Evolutionary conservation across 2,113 vertebrate genomes (phyloP).

Genomic region (Pardalotus punctatus): DNA sequence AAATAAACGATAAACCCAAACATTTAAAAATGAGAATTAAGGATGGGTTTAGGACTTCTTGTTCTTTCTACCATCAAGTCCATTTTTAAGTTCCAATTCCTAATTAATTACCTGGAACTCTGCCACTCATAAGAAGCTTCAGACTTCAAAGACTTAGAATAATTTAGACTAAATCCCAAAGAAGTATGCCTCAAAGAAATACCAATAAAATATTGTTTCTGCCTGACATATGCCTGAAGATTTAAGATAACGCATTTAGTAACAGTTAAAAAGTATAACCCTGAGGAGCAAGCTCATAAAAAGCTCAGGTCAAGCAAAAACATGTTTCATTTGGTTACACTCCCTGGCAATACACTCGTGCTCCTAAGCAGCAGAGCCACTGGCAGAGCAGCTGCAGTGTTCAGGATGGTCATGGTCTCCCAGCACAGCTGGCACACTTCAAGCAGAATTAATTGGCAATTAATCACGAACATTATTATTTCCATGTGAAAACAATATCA

Average conservation of each 20-base stretch:
- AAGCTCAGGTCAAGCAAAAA: slow-evolving; percentile 13
- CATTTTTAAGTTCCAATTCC: background rate
- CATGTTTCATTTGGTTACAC: background rate
- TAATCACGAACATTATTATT: background rate
- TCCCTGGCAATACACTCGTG: background rate
- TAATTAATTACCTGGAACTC: background rate
- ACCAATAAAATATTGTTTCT: background rate
- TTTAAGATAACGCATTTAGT: background rate
- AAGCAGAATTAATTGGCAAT: background rate
- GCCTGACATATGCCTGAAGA: background rate
- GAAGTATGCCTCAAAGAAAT: background rate
- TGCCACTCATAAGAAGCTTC: background rate
- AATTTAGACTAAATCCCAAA: background rate
- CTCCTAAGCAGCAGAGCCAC: background rate
- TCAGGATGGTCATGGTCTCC: background rate
- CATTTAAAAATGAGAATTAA: background rate
- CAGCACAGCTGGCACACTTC: background rate
- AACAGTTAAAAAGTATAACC: slow-evolving; percentile 18
- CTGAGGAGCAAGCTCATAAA: slow-evolving; percentile 22
- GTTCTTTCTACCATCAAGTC: background rate
- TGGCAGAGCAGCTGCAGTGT: background rate
- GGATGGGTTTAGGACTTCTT: background rate
- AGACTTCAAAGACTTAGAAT: background rate
- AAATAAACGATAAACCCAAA: background rate
- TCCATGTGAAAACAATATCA: background rate